Base-by-base conservation (phyloP, 2,113 vertebrate species). In the Pelobates fuscus region DNA sequence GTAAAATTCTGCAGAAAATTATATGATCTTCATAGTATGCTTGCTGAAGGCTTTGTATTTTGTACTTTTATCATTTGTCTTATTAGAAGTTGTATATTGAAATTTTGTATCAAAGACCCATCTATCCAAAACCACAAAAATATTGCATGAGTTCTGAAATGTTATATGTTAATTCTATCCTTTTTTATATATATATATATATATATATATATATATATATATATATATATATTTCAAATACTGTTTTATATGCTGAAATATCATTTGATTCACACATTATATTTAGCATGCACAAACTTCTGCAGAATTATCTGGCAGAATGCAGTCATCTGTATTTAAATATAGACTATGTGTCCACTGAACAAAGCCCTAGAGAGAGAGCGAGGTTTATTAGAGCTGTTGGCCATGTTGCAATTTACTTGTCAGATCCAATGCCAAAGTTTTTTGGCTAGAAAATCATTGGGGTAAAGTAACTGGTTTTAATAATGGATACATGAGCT, bases 341-440 rank as follows among this genome's bases (percentile, higher is more conserved):
- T 59, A 21, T 41, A 75, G 72, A 62, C 63, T 59, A 57, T 75
- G 63, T 71, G 69, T 71, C 69, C 69, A 44, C 69, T 71, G 37
- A 71, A 71, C 41, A 71, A 52, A 75, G 63, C 52, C 63, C 72
- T 75, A 58, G 58, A 54, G 72, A 63, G 63, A 75, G 44, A 59
- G n/a, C n/a, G 72, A 75, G 63, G 72, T 75, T 92, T 91, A 92
- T 91, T 91, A 86, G 88, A 88, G 88, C 89, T 90, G 82, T 86
- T 85, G 86, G 90, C 79, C 81, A 82, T 83, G 81, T 86, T 91
- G 84, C 82, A 88, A 89, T 91, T 90, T 90, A 88, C 91, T 89
- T 89, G 81, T 85, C 61, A 79, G 86, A 89, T 88, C 85, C 84
- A 81, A 88, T 82, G 87, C 87, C 84, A 84, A 66, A 84, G 81